phyloP scores from a whole-genome alignment of 2,797 vertebrate species.

The Phoxinus dragarum region DNA sequence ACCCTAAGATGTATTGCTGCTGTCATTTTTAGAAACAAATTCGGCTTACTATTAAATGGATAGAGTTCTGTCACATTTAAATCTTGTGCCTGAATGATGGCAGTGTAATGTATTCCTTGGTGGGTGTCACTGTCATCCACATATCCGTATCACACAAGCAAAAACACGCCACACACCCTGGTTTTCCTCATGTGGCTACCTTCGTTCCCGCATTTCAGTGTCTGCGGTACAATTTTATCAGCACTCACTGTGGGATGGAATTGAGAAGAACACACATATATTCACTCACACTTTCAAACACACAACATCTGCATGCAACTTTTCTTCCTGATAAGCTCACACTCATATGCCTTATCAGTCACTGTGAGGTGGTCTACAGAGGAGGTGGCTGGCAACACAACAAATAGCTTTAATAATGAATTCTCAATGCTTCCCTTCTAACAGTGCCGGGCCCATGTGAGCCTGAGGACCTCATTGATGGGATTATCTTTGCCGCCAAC shows the following conservation, averaged over 20 bases:
- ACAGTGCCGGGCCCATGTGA: conserved; percentile 98
- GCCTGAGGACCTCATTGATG: conserved; percentile 98
- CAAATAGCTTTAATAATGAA: conserved; percentile 47
- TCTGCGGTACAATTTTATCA: conserved; percentile 13
- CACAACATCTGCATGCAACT: conserved; percentile 6
- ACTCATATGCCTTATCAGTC: conserved; percentile 40
- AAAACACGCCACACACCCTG: conserved; percentile 64
- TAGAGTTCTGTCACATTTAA: conserved; percentile 19
- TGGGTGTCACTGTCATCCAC: conserved; percentile 64
- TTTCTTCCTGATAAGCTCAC: conserved; percentile 32
- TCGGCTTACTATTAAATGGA: conserved; percentile 14
- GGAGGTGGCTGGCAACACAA: conserved; percentile 35
- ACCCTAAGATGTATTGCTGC: conserved; percentile 11
- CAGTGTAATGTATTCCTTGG: conserved; percentile 62
- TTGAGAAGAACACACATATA: conserved; percentile 18
- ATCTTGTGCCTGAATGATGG: conserved; percentile 61
- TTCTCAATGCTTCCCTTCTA: conserved; percentile 35
- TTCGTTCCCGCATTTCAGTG: conserved; percentile 53
- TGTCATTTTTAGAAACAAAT: conserved; percentile 23
- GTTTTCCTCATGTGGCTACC: conserved; percentile 46
- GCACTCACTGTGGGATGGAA: conserved; percentile 19
- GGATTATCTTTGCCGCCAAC: conserved; percentile 99
- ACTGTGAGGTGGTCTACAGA: conserved; percentile 26
- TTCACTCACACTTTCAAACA: conserved; percentile 11
- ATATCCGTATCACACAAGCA: conserved; percentile 72